Conservation (phyloP, 1,140 invertebrate species). For the Drosophila sproati region DNA sequence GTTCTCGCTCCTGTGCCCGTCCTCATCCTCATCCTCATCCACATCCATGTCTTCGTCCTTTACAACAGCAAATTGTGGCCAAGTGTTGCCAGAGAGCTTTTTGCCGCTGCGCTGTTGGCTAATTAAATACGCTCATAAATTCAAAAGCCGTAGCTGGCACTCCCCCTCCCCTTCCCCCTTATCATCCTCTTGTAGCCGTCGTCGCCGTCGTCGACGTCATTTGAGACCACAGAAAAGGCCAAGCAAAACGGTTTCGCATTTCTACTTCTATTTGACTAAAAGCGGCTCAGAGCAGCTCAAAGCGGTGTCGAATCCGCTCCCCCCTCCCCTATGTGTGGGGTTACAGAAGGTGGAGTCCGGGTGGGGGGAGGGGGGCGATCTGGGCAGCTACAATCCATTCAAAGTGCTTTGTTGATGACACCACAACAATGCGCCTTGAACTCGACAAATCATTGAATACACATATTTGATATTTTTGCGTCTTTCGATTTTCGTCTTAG, state of each 20-base stretch:
- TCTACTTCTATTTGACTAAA: constrained; percentile 33
- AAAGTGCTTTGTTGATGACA: constrained; percentile 38
- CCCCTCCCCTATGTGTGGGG: too few relatives aligned
- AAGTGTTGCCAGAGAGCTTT: constrained; percentile 38
- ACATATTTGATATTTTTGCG: constrained; percentile 13
- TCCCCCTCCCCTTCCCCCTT: not conserved
- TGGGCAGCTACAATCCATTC: constrained; percentile 24
- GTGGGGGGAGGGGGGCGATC: not conserved
- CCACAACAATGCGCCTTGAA: constrained; percentile 44
- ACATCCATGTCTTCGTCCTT: constrained; percentile 2
- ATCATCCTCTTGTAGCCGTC: not conserved
- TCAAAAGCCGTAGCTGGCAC: constrained; percentile 56
- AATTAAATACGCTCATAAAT: constrained; percentile 81
- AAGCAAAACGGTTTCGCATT: constrained; percentile 37
- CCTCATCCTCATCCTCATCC: not conserved
- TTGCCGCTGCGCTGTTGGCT: constrained; percentile 42
- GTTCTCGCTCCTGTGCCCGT: not conserved
- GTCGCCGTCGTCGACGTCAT: constrained; percentile 11
- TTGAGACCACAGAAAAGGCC: constrained; percentile 29
- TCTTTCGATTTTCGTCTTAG: constrained; percentile 7
- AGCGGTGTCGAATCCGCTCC: not conserved
- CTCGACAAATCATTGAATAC: constrained; percentile 30
- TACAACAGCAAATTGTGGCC: constrained; percentile 38
- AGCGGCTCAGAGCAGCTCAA: constrained; percentile 43
- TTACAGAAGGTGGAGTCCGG: too few relatives aligned